A percentile compares a stretch with the other conserved stretches of the same genome.
phyloP scores from a whole-genome alignment of 2,113 vertebrate species.

The Etheostoma cragini region DNA sequence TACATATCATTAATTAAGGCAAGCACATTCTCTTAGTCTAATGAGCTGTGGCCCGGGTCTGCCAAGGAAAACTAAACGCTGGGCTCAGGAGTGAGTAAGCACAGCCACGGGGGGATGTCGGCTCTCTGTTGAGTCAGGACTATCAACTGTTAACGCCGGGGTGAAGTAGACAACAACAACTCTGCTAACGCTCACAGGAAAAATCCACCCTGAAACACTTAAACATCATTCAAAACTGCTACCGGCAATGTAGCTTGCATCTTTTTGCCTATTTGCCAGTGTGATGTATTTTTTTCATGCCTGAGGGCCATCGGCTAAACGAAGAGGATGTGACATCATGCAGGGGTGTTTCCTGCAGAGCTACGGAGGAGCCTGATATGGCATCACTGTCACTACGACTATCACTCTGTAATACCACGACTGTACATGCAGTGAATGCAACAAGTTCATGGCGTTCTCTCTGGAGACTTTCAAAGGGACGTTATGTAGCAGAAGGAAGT shows the following conservation, averaged over 20 bases:
- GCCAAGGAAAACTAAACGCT: slow-evolving; percentile 90
- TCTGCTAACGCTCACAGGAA: slow-evolving; percentile 49
- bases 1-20: slow-evolving; percentile 99
- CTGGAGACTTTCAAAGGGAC: slow-evolving; percentile 15
- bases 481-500: slow-evolving; percentile 4
- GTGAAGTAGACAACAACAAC: slow-evolving; percentile 67
- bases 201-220: slow-evolving; percentile 67
- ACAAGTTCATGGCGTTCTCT: slow-evolving; percentile 41
- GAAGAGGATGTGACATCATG: slow-evolving; percentile 54
- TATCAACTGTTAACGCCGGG: slow-evolving; percentile 61
- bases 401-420: slow-evolving; percentile 6
- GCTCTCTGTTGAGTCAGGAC: slow-evolving; percentile 79
- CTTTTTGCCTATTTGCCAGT: background rate
- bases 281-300: slow-evolving; percentile 33
- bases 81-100: slow-evolving; percentile 81
- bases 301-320: slow-evolving; percentile 3
- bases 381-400: slow-evolving; percentile 34
- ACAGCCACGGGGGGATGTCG: slow-evolving; percentile 70
- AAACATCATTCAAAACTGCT: slow-evolving; percentile 50
- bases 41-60: slow-evolving; percentile 95
- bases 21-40: slow-evolving; percentile 99
- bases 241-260: slow-evolving; percentile 4
- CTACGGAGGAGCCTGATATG: background rate
- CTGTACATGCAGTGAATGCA: slow-evolving; percentile 18
- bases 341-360: slow-evolving; percentile 33